Evolutionary conservation across 2,888 invertebrate genomes (phyloP), one percentile per base, ranked within the genome.

Genomic region (Campopleginae sp.): DNA sequence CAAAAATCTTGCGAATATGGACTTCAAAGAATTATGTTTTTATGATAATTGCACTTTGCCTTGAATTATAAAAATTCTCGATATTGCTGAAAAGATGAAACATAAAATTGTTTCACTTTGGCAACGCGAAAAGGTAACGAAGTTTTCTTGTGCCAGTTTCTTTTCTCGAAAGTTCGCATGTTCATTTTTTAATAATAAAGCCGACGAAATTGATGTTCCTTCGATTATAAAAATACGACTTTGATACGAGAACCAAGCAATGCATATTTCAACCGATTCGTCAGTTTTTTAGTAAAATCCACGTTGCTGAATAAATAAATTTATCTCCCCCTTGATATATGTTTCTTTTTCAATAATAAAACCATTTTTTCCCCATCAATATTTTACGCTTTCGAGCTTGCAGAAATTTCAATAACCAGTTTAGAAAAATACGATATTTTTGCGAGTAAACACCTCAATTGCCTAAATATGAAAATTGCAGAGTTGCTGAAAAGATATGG

Each of bases 21-120:
- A 66, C 72, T 79, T 27, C 48, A 72, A 80, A 54, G 44, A 74
- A 80, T 80, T 44, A 80, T 66, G 44, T 58, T 19, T 54, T 23
- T 42, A 38, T 38, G 27, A 54, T 72, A 42, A 58, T 72, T 31
- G 54, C 58, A 54, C 27, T 68, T 51, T 33, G 51, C 51, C 12
- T 51, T 68, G 68, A 68, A 68, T 66, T 68, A 68, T 44, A 68
- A 46, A 68, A 27, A 27, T 27, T 68, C 27, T 68, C 17, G 2
- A 66, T 66, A 66, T 66, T 42, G 8, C 42, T 70, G 31, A n/a
- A 46, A 31, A 48, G 31, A 70, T 70, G 48, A 51, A 51, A 51
- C 19, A 51, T 71, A 12, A 58, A 58, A 58, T 8, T 58, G 14
- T 58, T 27, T 58, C 14, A 27, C 58, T 58, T 58, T 58, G 27